Evolutionary conservation across 2,888 invertebrate genomes (phyloP), one percentile per base, ranked within the genome.

Genomic region (Syritta pipiens): DNA sequence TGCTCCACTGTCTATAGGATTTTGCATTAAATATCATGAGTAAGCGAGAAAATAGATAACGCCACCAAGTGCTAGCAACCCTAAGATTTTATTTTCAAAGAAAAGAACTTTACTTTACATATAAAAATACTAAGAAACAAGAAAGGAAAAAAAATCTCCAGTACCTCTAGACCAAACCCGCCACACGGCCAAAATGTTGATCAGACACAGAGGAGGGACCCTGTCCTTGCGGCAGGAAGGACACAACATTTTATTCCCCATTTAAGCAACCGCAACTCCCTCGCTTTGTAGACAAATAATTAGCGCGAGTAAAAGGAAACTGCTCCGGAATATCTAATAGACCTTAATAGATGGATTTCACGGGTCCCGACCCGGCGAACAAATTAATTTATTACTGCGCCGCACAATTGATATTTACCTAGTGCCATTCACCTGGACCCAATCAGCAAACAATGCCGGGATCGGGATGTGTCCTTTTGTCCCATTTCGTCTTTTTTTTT

Each of bases 11-110:
- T 60, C 51, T 68, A 22, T 28, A 46, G 37, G 53, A 49, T 49
- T 74, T 74, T 57, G 49, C 49, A 67, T 67, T 67, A 37, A 67
- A 68, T 67, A 28, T 32, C 60, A 75, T 75, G 68, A 68, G 51
- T 68, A 75, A 68, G 60, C 51, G 60, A 37, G 59, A 68, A 75
- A 60, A 60, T 40, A 75, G 51, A 74, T 67, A 53, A 35, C 44
- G 28, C 20, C n/a, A n/a, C n/a, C 42, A 42, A 63, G 30, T 51
- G 22, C 14, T 40, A 35, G 28, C 40, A 65, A 51, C 53, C 44
- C 30, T 12, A 53, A 44, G 51, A 53, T 51, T 51, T 40, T 30
- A 7, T 62, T 40, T 26, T 12, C 14, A 20, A 42, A 57, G n/a
- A 57, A 35, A 17, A 37, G 19, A 49, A 24, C 51, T 12, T 51